phyloP scores from a whole-genome alignment of 2,797 vertebrate genomes.

The Botia almorhae region DNA sequence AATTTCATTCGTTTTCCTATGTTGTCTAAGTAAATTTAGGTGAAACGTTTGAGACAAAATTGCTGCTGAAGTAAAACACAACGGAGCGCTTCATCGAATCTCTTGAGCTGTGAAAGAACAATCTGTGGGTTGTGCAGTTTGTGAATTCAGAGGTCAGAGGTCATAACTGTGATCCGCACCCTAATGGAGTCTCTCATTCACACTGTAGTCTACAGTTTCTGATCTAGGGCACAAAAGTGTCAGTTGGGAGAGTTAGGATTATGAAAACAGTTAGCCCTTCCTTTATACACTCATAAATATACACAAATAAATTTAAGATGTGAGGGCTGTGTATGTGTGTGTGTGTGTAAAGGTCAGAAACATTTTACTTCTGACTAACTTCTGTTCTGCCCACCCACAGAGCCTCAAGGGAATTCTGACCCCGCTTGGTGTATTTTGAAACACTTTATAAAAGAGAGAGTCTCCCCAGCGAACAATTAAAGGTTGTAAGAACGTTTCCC shows the following conservation, averaged over 20 bases:
- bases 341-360: slow-evolving; percentile 13
- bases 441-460: background rate
- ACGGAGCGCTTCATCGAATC: background rate
- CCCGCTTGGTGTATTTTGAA: slow-evolving; percentile 11
- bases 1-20: too few species aligned
- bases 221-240: background rate
- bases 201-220: background rate
- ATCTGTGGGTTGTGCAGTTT: background rate
- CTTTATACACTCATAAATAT: background rate
- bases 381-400: slow-evolving; percentile 28
- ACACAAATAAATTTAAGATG: slow-evolving; percentile 4
- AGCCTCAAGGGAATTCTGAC: slow-evolving; percentile 12
- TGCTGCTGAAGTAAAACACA: background rate
- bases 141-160: background rate
- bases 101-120: background rate
- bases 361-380: slow-evolving; percentile 9
- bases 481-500: background rate
- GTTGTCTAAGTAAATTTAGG: background rate
- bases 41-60: background rate
- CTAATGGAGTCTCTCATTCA: background rate
- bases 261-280: background rate
- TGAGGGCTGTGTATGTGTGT: background rate
- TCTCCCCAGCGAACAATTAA: too few species aligned
- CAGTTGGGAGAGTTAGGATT: slow-evolving; percentile 7
- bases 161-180: background rate